Evolutionary conservation across 2,888 invertebrate genomes (phyloP), one percentile per base, ranked within the genome.

Genomic region (Dryobota labecula): DNA sequence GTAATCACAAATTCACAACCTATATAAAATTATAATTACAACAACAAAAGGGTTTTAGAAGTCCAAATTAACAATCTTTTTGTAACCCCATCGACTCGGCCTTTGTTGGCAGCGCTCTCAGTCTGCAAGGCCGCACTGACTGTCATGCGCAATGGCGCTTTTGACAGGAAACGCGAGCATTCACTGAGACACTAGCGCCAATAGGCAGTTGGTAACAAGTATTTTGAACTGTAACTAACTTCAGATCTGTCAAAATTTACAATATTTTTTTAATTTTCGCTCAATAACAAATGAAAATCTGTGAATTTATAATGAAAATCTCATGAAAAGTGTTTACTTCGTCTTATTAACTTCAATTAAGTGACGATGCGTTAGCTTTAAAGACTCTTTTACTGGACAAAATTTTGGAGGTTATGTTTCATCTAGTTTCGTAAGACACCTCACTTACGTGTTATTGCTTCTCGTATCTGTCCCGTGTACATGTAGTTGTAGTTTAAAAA

Each of bases 1-100:
- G 94, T 95, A 95, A 96, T 96, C 96, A 96, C 96, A 96, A 96
- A 95, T 95, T 96, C 96, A 96, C 96, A 96, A 96, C 96, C 96
- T 95, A 96, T 95, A 93, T 94, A 93, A 95, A 96, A 95, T 95
- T 95, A 95, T 94, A 95, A 96, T 95, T 95, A 95, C 92, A 94
- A 96, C 93, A 95, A 95, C 93, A 94, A 95, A 94, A 95, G 95
- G 95, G 95, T 94, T 94, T 92, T 92, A 93, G 87, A 92, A 90
- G 94, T 95, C 94, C 94, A 95, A 95, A 95, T 95, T 95, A 95
- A 91, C 92, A 93, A 94, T 93, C 93, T 95, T 95, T 96, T 95
- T 95, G 95, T 95, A 96, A 96, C 95, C 95, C 95, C 95, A 96
- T 95, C 95, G 94, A 96, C 96, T 95, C 95, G 95, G 96, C 95